Percentiles rank a stretch among this genome's conserved stretches.
phyloP scores from a whole-genome alignment of 2,113 vertebrate genomes.

The Amphiprion percula region DNA sequence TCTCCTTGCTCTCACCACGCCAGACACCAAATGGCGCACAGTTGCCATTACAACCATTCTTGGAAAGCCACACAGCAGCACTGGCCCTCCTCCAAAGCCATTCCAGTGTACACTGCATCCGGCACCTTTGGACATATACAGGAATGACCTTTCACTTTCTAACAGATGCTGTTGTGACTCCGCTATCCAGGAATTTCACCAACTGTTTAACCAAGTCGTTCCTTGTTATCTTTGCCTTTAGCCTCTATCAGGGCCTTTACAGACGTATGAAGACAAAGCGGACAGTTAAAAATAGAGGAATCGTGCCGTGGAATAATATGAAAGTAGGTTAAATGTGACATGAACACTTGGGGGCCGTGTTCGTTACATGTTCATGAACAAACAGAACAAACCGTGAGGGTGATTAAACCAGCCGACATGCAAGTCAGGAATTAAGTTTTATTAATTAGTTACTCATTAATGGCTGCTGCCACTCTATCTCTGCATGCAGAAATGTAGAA shows the following conservation, averaged over 20 bases:
- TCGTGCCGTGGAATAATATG: constrained; percentile 15
- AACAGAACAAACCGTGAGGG: neutral
- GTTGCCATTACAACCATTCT: constrained; percentile 56
- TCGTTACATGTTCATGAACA: constrained; percentile 11
- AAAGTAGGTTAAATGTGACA: constrained; percentile 24
- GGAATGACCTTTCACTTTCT: constrained; percentile 36
- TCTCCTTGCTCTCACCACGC: constrained; percentile 31
- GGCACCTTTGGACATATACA: constrained; percentile 43
- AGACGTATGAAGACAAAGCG: constrained; percentile 24
- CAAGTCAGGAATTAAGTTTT: neutral
- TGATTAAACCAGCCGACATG: neutral
- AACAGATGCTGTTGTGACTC: constrained; percentile 2
- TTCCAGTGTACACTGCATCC: constrained; percentile 29
- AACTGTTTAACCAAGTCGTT: constrained; percentile 9
- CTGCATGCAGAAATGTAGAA: neutral
- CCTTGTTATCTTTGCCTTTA: constrained; percentile 13
- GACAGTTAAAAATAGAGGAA: constrained; percentile 49
- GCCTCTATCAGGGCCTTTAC: constrained; percentile 7
- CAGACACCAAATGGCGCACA: constrained; percentile 68
- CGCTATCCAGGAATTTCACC: constrained; percentile 12
- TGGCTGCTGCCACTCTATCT: neutral
- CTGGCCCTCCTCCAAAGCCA: constrained; percentile 36
- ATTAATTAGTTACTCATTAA: constrained; percentile 28
- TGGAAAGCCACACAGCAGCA: constrained; percentile 48
- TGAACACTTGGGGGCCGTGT: neutral